Evolutionary conservation across 2,113 vertebrate genomes (phyloP).

Genomic region (Urocynchramus pylzowi): DNA sequence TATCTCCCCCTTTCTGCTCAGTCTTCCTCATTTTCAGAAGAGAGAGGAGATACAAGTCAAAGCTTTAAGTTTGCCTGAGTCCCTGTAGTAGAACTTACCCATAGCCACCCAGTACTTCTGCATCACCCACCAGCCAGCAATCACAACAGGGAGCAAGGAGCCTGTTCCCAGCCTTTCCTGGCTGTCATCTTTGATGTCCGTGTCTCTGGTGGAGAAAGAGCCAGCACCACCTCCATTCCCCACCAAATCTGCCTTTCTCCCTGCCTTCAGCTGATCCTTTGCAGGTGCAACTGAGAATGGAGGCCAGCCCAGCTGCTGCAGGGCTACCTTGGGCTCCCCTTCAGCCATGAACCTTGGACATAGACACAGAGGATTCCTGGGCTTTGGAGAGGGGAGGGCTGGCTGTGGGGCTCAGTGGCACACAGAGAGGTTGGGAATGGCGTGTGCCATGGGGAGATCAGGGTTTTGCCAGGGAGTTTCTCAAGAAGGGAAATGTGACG

Average conservation of each 20-base stretch:
- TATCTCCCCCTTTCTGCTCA: not conserved
- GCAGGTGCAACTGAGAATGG: not conserved
- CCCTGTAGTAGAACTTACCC: not conserved
- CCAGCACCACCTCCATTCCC: fast-evolving
- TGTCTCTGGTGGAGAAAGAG: not conserved
- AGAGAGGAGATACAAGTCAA: not conserved
- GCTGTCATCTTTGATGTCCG: not conserved
- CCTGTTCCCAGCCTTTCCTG: not conserved
- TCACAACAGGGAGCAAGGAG: not conserved
- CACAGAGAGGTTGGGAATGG: fast-evolving
- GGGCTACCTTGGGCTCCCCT: not conserved
- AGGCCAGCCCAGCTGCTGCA: not conserved
- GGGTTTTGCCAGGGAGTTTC: not conserved
- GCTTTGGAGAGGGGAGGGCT: not conserved
- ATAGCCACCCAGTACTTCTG: not conserved
- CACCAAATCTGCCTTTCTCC: not conserved
- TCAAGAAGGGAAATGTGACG: not conserved
- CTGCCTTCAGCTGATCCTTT: not conserved
- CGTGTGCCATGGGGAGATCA: fast-evolving
- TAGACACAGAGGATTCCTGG: not conserved
- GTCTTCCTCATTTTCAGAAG: not conserved
- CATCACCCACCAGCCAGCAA: not conserved
- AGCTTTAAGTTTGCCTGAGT: not conserved
- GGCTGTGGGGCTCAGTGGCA: fast-evolving
- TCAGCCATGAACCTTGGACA: not conserved